These are phyloP conservation scores for Anas bernieri DNA, from an alignment of 2,797 vertebrate genomes.

Conservation along the genomic window DNA sequence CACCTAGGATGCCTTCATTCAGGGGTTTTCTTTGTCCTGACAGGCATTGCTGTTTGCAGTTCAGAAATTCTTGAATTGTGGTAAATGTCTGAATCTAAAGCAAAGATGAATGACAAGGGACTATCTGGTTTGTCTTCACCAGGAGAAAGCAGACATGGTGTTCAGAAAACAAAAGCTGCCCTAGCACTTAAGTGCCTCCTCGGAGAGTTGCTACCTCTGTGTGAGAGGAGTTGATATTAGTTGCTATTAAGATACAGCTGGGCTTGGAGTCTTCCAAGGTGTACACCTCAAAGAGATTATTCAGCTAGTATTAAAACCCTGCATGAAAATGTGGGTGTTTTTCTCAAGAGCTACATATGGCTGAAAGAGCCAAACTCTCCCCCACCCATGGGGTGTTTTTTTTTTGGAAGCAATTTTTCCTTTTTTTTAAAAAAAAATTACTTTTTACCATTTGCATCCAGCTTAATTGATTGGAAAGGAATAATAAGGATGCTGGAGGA, in stretches of 20 bases:
- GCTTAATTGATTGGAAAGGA: constrained; percentile 34
- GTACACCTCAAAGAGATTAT: not conserved
- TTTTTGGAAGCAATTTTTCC: not conserved
- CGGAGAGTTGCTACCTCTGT: not conserved
- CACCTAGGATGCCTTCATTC: not conserved
- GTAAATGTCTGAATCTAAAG: not conserved
- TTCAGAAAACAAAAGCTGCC: not conserved
- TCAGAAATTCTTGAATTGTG: not conserved
- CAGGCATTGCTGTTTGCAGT: not conserved
- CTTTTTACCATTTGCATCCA: not conserved
- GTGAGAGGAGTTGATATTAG: constrained; percentile 20
- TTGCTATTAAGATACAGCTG: constrained; percentile 24
- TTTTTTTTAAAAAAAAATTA: not conserved
- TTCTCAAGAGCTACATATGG: not conserved
- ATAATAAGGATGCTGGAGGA: not conserved
- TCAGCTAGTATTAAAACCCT: not conserved
- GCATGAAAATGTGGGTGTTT: constrained; percentile 21
- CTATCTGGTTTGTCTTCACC: not conserved
- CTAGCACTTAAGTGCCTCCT: not conserved
- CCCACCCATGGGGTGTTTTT: not conserved
- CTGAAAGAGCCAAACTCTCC: not conserved
- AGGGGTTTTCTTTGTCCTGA: not conserved
- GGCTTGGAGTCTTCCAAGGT: not conserved
- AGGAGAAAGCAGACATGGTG: not conserved
- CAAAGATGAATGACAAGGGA: not conserved